These are phyloP conservation scores for Lampropteryx suffumata DNA, from an alignment of 2,888 invertebrate genomes.

Conservation along the genomic window DNA sequence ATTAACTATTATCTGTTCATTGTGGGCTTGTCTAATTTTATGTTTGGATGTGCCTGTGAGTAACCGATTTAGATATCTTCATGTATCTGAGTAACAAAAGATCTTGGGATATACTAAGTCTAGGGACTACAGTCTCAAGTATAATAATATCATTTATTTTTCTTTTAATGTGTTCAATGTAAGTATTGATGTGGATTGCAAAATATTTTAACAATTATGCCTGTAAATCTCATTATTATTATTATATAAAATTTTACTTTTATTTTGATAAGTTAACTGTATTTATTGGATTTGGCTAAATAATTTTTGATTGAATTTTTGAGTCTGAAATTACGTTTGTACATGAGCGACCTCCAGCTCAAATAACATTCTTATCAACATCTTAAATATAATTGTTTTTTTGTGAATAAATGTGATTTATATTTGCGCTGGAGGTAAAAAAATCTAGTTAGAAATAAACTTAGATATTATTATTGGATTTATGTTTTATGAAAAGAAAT, in stretches of 20 bases:
- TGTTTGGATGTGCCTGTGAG: too few relatives aligned
- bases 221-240: slow-evolving; percentile 39
- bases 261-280: slow-evolving; percentile 28
- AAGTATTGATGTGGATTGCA: slow-evolving; percentile 30
- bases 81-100: too few relatives aligned
- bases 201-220: slow-evolving; percentile 30
- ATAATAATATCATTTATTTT: too few relatives aligned
- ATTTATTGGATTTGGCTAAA: slow-evolving; percentile 33
- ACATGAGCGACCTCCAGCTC: slow-evolving; percentile 8
- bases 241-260: slow-evolving; percentile 17
- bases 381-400: too few relatives aligned
- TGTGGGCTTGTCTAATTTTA: too few relatives aligned
- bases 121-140: too few relatives aligned
- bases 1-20: too few relatives aligned
- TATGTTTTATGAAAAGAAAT: slow-evolving; percentile 9
- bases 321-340: slow-evolving; percentile 7
- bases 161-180: slow-evolving; percentile 26
- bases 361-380: background rate
- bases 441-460: slow-evolving; percentile 15
- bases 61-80: too few relatives aligned
- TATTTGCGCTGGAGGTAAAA: slow-evolving; percentile 8
- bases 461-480: slow-evolving; percentile 9
- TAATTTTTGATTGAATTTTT: slow-evolving; percentile 12
- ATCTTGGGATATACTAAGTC: too few relatives aligned
- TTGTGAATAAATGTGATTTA: background rate